Evolutionary conservation across 1,140 invertebrate species (phyloP).

Genomic region (Aphaenogaster rudis): DNA sequence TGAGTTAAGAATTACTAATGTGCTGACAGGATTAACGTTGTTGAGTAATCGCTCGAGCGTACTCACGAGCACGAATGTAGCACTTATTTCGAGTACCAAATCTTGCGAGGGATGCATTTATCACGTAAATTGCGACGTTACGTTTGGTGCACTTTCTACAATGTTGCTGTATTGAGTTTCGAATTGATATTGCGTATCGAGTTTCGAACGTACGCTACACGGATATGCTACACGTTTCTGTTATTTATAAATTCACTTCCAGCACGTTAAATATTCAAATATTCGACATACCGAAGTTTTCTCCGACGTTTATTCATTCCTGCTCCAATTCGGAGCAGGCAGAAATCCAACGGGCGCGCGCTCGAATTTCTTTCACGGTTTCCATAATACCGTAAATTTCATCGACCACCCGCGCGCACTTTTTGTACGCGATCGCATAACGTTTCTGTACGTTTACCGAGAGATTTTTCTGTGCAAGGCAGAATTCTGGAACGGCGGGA

Average conservation of each 20-base stretch:
- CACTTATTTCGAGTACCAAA: constrained; percentile 22
- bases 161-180: background rate
- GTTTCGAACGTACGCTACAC: background rate
- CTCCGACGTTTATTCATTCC: background rate
- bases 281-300: background rate
- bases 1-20: constrained; percentile 85
- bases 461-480: constrained; percentile 39
- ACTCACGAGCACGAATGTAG: background rate
- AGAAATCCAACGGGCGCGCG: background rate
- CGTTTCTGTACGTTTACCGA: constrained; percentile 5
- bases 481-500: constrained; percentile 37
- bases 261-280: constrained; percentile 16
- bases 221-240: background rate
- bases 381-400: constrained; percentile 52
- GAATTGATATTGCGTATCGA: constrained; percentile 4
- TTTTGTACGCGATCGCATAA: constrained; percentile 17
- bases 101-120: constrained; percentile 23
- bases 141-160: constrained; percentile 3
- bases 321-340: constrained; percentile 25
- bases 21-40: constrained; percentile 85
- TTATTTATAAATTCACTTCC: constrained; percentile 14
- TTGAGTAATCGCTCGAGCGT: constrained; percentile 81
- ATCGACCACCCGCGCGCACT: constrained; percentile 37
- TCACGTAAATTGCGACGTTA: constrained; percentile 31
- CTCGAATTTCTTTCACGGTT: constrained; percentile 23